Percentiles rank a stretch among this genome's conserved stretches.
These are phyloP conservation scores for Hafferia zeledoni DNA, from an alignment of 2,797 vertebrate genomes.

Conservation along the genomic window DNA sequence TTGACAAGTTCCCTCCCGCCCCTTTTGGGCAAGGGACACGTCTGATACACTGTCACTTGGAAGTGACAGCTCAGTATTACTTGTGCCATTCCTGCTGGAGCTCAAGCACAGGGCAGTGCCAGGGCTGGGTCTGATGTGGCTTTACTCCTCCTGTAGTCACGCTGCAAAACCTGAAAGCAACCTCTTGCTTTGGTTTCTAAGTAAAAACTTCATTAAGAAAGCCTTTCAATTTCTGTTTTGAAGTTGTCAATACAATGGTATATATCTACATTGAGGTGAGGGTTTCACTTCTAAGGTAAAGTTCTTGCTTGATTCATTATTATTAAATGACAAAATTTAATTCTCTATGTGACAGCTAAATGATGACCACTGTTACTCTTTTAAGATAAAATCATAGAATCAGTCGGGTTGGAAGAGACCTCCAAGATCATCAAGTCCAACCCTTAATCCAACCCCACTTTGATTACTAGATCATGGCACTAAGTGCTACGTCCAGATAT, in stretches of 20 bases:
- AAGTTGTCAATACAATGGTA: background rate
- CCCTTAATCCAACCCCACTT: no score
- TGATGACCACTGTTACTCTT: background rate
- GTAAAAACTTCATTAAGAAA: background rate
- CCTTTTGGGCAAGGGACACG: background rate
- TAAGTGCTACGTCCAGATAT: background rate
- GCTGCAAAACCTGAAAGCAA: background rate
- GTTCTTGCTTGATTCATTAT: background rate
- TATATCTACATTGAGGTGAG: background rate
- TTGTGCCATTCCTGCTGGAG: background rate
- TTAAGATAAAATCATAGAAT: background rate
- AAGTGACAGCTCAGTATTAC: background rate
- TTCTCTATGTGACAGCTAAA: background rate
- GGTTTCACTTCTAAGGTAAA: background rate
- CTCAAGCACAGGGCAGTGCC: background rate
- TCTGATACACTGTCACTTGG: fast-evolving
- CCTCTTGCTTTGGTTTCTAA: background rate
- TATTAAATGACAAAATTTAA: background rate
- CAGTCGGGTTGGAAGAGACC: no score
- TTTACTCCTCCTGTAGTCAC: background rate
- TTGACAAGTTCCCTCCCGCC: background rate
- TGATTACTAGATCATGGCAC: no score
- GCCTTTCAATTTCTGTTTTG: background rate
- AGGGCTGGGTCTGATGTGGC: background rate
- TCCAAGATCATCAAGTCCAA: no score